These are phyloP conservation scores for Sebastes melanostomus DNA, from an alignment of 2,797 vertebrate species.

Conservation along the genomic window DNA sequence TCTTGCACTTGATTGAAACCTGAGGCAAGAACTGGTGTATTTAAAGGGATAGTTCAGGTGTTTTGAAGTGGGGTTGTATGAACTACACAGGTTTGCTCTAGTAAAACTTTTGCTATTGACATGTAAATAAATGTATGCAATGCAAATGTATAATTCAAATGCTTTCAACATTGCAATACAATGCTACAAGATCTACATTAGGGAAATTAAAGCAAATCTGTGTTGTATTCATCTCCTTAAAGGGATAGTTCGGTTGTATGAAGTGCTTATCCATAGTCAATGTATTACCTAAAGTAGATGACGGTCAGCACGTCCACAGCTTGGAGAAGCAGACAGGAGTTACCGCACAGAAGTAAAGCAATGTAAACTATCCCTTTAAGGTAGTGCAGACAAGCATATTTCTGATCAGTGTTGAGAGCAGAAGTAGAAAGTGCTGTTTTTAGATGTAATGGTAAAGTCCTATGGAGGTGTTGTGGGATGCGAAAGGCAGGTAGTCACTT, in stretches of 20 bases:
- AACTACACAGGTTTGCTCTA: not conserved
- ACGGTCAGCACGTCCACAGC: accelerated
- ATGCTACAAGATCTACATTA: not conserved
- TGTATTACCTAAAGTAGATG: too few species aligned
- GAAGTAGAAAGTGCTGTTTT: not conserved
- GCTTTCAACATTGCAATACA: not conserved
- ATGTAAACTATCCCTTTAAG: not conserved
- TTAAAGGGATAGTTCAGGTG: not conserved
- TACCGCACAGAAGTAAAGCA: too few species aligned
- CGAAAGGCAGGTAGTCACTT: not conserved
- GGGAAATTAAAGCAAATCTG: not conserved
- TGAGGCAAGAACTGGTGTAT: not conserved
- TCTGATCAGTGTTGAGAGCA: not conserved
- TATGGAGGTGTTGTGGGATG: not conserved
- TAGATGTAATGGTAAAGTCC: not conserved
- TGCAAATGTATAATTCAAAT: not conserved
- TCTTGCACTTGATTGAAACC: constrained; percentile 13
- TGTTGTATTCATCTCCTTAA: not conserved
- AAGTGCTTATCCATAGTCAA: too few species aligned
- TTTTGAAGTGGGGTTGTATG: not conserved
- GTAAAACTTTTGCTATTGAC: not conserved
- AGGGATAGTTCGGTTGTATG: not conserved
- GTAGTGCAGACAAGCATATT: not conserved
- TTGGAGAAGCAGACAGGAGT: too few species aligned
- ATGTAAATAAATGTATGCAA: not conserved